These are phyloP conservation scores for Meda fulgida DNA, from an alignment of 2,797 vertebrate species.

Conservation along the genomic window DNA sequence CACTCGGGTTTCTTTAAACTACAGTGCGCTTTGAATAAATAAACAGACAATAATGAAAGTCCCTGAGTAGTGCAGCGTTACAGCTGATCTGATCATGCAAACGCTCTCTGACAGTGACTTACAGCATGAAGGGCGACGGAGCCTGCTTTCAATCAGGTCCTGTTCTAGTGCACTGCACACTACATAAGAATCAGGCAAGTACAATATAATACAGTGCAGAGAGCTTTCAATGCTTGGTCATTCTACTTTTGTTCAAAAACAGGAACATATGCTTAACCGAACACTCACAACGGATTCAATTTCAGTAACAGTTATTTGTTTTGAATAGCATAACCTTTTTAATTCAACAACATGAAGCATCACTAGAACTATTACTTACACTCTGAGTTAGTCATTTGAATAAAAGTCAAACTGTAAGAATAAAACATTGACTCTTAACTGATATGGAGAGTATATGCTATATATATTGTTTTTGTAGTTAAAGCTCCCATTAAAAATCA, in stretches of 20 bases:
- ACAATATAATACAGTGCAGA: neutral
- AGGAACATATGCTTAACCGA: neutral
- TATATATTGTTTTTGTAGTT: too few relatives aligned
- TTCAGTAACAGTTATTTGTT: neutral
- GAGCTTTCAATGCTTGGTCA: neutral
- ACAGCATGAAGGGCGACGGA: slow-evolving; percentile 43
- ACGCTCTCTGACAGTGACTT: slow-evolving; percentile 37
- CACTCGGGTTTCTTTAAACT: neutral
- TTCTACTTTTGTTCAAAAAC: neutral
- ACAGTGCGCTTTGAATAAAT: slow-evolving; percentile 18
- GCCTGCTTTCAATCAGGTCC: slow-evolving; percentile 30
- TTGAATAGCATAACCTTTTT: neutral
- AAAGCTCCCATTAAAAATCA: too few relatives aligned
- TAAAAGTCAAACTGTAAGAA: neutral
- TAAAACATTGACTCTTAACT: neutral
- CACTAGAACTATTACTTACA: neutral
- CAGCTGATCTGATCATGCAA: slow-evolving; percentile 39
- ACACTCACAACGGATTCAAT: neutral
- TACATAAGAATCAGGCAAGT: neutral
- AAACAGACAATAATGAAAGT: slow-evolving; percentile 35
- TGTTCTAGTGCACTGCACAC: neutral
- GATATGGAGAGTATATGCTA: neutral
- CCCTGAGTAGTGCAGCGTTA: slow-evolving; percentile 1
- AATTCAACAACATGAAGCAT: neutral
- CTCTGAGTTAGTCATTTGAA: neutral